Base-by-base conservation (phyloP, 2,797 vertebrate species). In the Halcyon badia region DNA sequence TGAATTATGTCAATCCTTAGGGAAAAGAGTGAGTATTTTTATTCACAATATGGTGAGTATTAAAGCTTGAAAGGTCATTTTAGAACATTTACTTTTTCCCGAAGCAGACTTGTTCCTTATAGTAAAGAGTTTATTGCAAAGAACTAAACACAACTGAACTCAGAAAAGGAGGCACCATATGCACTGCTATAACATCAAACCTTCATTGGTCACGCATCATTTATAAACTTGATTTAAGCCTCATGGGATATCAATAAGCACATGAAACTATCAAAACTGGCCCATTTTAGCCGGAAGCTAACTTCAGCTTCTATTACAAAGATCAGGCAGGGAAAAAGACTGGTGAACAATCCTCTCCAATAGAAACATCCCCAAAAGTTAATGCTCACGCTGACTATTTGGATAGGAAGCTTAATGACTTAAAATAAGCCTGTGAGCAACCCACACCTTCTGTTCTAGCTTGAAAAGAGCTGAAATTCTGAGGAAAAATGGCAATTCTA, bases 21-120 rank as follows among this genome's bases (percentile, higher is more conserved):
- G 92, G 70, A 88, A 96, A 93, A 95, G 52, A 92, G 51, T 71
- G 24, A 57, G 56, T 51, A 81, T 93, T 95, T 90, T 96, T 91
- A 94, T 97, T 82, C 41, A 60, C 76, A 57, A 73, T 89, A 87
- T 60, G 49, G 52, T 87, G 84, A 30, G 65, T 68, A 90, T 83
- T 86, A 91, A 71, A 90, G 87, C 73, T 46, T 78, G 66, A 95
- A 95, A 94, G 89, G 87, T 92, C 76, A 89, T 91, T 95, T 94
- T 71, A 83, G 76, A 92, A 68, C 78, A 71, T 75, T 64, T 33
- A 87, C 75, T 81, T 92, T 89, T 77, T 94, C 84, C 69, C 91
- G 85, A 19, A 92, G 84, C 79, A 89, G 72, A 80, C 57, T 71
- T 87, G 64, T 18, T 91, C 92, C 76, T 89, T 75, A 75, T 22